phyloP scores from a whole-genome alignment of 2,888 invertebrate species.

The Microctonus brassicae region DNA sequence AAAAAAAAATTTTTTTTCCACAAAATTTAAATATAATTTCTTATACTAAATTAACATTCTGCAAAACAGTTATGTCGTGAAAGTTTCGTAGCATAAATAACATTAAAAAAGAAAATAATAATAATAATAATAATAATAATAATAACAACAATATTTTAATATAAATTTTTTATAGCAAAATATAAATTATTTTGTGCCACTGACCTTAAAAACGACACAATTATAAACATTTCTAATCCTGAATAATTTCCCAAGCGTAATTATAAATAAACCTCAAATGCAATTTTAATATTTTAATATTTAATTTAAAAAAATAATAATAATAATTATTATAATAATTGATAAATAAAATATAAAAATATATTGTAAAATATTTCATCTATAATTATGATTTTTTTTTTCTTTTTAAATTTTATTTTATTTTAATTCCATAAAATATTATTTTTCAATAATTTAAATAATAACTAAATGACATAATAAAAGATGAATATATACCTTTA shows the following conservation, averaged over 20 bases:
- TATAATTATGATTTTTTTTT: too few relatives aligned
- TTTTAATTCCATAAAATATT: too few relatives aligned
- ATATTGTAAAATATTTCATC: too few relatives aligned
- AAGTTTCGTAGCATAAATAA: constrained; percentile 29
- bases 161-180: constrained; percentile 38
- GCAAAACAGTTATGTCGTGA: constrained; percentile 41
- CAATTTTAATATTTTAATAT: background rate
- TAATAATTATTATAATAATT: background rate
- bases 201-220: constrained; percentile 38
- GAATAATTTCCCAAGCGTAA: constrained; percentile 2
- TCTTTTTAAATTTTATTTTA: too few relatives aligned
- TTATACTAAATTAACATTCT: background rate
- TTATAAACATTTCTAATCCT: background rate
- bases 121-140: background rate
- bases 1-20: too few relatives aligned
- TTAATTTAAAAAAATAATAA: background rate
- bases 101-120: background rate
- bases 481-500: background rate
- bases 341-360: too few relatives aligned
- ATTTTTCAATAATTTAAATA: too few relatives aligned
- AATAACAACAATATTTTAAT: background rate
- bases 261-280: background rate
- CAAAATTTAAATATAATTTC: too few relatives aligned
- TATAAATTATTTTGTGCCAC: constrained; percentile 41
- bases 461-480: too few relatives aligned